Evolutionary conservation across 1,140 invertebrate genomes (phyloP), one percentile per base, ranked within the genome.

Genomic region (Drosophila obscura): DNA sequence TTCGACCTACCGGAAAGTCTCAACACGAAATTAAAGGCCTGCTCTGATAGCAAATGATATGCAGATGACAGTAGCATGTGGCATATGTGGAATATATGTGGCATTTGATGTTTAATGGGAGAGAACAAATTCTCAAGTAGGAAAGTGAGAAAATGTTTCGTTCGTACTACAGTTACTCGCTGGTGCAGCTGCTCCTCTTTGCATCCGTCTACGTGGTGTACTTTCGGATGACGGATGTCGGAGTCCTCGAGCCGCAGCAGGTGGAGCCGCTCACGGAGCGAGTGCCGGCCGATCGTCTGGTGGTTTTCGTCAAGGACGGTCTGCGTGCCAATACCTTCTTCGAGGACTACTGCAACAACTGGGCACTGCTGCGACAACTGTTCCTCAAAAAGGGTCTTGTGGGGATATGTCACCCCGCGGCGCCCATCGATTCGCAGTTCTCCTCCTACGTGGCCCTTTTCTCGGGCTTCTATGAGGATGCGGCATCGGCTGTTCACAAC

Each of bases 391-490:
- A 93, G 84, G 97, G 96, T 49, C 92, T 94, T 41, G 98, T 96
- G 94, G 98, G 98, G 43, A 94, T 99, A 61, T 98, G 97, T 22
- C 95, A 97, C 77, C 97, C 97, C 0, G 93, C 95, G 89, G 96
- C 99, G 4, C 97, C 97, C 0, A 98, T 98, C 24, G 98, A 99
- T 93, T 98, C 97, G 0, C 93, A 98, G 62, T 97, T 98, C 16
- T 98, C 98, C 0, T 97, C 98, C 0, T 97, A 99, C 93, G 96
- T 99, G 16, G 97, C 98, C 15, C 93, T 99, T 0, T 96, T 97
- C 81, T 97, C 97, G 68, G 91, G 98, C 6, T 95, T 99, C 56
- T 98, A 99, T 93, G 98, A 99, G 94, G 98, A 99, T 93, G 98
- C 98, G 2, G 67, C 56, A 1, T 11, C 15, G 0, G 49, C 72